phyloP scores from a whole-genome alignment of 2,113 vertebrate species.

The Phyllostomus hastatus region DNA sequence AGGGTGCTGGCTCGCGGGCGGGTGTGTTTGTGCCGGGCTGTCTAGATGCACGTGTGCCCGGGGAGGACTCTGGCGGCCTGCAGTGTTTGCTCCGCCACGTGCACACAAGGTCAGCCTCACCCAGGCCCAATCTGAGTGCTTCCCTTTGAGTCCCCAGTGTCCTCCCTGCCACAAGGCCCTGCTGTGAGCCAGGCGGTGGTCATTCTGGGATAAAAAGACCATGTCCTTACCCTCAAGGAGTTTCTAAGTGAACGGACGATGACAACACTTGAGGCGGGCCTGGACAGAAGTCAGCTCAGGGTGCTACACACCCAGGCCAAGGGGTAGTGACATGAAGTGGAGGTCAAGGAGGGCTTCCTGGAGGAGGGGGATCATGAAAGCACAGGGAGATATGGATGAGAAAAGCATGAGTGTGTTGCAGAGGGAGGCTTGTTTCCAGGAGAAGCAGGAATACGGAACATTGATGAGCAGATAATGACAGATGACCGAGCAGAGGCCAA shows the following conservation, averaged over 20 bases:
- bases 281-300: not conserved
- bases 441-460: not conserved
- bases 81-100: not conserved
- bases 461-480: not conserved
- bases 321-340: not conserved
- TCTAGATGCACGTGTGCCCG: not conserved
- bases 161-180: not conserved
- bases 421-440: not conserved
- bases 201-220: not conserved
- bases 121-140: not conserved
- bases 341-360: not conserved
- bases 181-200: not conserved
- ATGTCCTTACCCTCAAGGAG: not conserved
- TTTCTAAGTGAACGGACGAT: not conserved
- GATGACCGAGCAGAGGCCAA: no score
- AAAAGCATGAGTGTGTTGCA: not conserved
- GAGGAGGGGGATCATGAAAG: not conserved
- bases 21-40: not conserved
- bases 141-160: not conserved
- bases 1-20: not conserved
- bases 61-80: not conserved
- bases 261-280: not conserved
- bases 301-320: not conserved
- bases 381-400: not conserved
- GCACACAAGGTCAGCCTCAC: not conserved